Percentiles rank a stretch among this genome's conserved stretches.
phyloP scores from a whole-genome alignment of 1,140 invertebrate genomes.

The Trinorchestia longiramus region DNA sequence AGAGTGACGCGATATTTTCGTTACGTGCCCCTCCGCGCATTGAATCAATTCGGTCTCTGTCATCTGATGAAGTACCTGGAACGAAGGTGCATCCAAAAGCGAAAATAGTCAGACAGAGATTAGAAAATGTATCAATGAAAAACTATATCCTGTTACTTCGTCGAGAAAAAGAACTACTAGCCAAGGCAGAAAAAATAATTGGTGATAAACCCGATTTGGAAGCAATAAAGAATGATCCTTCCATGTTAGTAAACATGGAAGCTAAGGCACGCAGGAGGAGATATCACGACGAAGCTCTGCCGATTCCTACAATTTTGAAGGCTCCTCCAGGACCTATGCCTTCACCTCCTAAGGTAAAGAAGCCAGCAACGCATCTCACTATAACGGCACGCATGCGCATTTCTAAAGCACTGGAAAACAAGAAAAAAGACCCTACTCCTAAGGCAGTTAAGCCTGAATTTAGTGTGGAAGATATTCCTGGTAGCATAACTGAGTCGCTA shows the following conservation, averaged over 20 bases:
- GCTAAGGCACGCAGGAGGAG: not conserved
- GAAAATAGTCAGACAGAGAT: not conserved
- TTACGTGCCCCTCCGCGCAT: not conserved
- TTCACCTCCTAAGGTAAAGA: constrained; percentile 33
- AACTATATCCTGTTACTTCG: constrained; percentile 23
- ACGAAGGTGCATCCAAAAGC: not conserved
- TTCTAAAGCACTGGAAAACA: constrained; percentile 16
- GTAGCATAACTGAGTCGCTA: not conserved
- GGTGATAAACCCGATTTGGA: not conserved
- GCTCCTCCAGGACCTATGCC: not conserved
- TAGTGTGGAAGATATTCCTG: not conserved
- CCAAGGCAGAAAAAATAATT: not conserved
- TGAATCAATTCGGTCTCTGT: not conserved
- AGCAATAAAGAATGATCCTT: not conserved
- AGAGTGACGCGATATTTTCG: not conserved
- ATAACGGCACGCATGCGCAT: constrained; percentile 7
- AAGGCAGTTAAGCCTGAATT: not conserved
- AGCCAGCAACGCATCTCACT: not conserved
- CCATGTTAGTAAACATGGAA: not conserved
- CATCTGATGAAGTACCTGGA: not conserved
- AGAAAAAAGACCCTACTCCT: not conserved
- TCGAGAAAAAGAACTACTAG: not conserved
- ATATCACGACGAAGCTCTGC: not conserved
- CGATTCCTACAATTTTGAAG: not conserved
- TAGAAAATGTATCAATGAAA: not conserved